A percentile compares a stretch with the other conserved stretches of the same genome.
phyloP scores from a whole-genome alignment of 2,113 vertebrate species.

The Sakesphorus luctuosus region DNA sequence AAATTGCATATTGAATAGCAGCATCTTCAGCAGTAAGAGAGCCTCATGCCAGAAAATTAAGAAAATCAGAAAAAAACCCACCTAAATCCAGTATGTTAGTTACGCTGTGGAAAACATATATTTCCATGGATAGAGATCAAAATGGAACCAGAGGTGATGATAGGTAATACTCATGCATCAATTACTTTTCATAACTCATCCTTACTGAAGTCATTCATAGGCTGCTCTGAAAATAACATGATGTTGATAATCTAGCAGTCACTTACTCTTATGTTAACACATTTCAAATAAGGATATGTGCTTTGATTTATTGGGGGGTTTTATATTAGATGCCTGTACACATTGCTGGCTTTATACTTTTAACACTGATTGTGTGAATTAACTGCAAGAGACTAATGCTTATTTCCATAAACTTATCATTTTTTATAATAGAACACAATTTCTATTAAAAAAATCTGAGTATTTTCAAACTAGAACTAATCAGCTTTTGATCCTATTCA shows the following conservation, averaged over 20 bases:
- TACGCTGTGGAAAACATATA: neutral
- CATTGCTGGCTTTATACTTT: neutral
- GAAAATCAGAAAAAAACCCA: neutral
- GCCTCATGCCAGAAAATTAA: neutral
- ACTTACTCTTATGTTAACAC: neutral
- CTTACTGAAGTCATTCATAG: neutral
- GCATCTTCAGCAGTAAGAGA: neutral
- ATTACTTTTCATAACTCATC: neutral
- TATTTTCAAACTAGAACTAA: neutral
- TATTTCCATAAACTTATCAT: neutral
- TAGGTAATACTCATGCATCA: neutral
- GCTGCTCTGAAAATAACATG: neutral
- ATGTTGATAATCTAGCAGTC: neutral
- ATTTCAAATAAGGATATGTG: neutral
- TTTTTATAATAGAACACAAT: neutral
- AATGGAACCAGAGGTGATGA: neutral
- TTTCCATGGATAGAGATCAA: neutral
- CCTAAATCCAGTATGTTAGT: neutral
- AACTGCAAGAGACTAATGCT: neutral
- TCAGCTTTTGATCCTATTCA: neutral
- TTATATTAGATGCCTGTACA: neutral
- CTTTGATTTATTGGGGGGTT: neutral
- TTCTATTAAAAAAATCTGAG: neutral
- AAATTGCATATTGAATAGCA: neutral
- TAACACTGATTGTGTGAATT: neutral